Percentiles rank a stretch among this genome's conserved stretches.
These are phyloP conservation scores for Dascyllus trimaculatus DNA, from an alignment of 2,113 vertebrate genomes.

Conservation along the genomic window DNA sequence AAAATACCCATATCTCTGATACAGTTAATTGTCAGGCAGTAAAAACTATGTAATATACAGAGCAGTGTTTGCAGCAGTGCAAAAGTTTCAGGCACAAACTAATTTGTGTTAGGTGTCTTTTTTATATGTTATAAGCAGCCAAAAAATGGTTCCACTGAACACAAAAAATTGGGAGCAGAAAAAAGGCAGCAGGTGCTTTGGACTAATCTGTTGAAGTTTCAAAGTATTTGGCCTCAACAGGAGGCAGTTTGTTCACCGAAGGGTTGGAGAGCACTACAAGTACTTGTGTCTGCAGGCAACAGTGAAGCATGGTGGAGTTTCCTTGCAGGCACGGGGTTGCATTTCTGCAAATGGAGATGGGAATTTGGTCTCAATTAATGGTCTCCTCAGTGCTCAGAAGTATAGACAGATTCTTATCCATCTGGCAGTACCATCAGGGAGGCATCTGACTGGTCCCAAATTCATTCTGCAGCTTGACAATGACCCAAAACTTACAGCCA, in stretches of 20 bases:
- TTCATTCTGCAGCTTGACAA: background rate
- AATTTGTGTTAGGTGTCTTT: too few species aligned
- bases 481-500: background rate
- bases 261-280: background rate
- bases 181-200: background rate
- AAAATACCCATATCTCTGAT: too few species aligned
- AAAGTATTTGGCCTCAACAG: background rate
- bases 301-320: background rate
- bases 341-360: background rate
- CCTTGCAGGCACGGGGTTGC: background rate
- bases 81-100: too few species aligned
- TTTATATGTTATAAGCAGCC: background rate
- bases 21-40: too few species aligned
- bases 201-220: background rate
- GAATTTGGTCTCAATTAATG: background rate
- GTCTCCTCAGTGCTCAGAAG: background rate
- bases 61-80: too few species aligned
- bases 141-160: background rate
- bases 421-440: background rate
- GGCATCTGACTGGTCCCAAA: background rate
- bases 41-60: too few species aligned
- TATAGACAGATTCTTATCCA: slow-evolving; percentile 2
- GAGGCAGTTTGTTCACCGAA: background rate
- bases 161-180: background rate
- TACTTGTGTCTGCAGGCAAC: background rate